Evolutionary conservation across 2,113 vertebrate species (phyloP).

Genomic region (Brevimyrus niger): DNA sequence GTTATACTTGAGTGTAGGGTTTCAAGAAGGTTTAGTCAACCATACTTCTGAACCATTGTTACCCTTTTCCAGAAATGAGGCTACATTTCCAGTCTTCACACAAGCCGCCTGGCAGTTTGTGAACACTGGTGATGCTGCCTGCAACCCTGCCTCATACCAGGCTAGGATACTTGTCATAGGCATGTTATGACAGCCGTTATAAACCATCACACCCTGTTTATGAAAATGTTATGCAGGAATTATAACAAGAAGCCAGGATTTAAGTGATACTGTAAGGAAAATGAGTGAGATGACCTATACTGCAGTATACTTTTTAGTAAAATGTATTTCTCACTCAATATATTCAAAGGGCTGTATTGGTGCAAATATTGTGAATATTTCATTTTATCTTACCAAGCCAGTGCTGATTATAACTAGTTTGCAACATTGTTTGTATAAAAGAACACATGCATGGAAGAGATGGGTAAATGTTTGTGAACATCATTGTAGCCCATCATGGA

Average conservation of each 20-base stretch:
- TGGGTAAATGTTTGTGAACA: not conserved
- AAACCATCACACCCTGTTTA: conserved; percentile 1
- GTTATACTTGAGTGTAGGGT: not conserved
- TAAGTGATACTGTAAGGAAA: conserved; percentile 1
- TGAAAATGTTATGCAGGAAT: conserved; percentile 6
- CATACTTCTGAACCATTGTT: not conserved
- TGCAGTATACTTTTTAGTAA: not conserved
- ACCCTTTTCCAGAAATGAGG: not conserved
- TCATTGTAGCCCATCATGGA: not conserved
- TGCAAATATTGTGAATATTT: not conserved
- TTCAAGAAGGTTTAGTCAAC: not conserved
- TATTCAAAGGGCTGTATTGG: not conserved
- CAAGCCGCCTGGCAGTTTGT: not conserved
- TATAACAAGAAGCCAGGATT: not conserved
- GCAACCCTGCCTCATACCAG: not conserved
- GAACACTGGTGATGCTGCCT: not conserved
- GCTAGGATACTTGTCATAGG: conserved; percentile 3
- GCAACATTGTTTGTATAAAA: not conserved
- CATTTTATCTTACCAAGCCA: not conserved
- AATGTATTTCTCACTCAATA: not conserved
- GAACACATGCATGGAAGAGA: not conserved
- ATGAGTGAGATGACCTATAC: not conserved
- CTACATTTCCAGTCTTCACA: not conserved
- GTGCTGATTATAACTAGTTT: not conserved
- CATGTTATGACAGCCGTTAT: not conserved